These are phyloP conservation scores for Chalcosyrphus nemorum DNA, from an alignment of 2,888 invertebrate genomes.

Conservation along the genomic window DNA sequence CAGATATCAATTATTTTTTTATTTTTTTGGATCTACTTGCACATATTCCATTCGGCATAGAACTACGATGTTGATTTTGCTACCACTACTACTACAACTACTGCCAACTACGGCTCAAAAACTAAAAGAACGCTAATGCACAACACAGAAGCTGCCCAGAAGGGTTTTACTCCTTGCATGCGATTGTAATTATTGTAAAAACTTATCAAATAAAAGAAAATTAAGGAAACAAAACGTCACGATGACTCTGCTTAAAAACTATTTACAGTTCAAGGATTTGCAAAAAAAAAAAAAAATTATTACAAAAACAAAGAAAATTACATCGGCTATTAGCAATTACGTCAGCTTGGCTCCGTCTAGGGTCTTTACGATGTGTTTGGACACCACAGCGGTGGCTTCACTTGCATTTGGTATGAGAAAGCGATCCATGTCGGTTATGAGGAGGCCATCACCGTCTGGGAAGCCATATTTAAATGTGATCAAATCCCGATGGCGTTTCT, in stretches of 20 bases:
- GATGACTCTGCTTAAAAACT: constrained; percentile 43
- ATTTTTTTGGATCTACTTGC: constrained; percentile 15
- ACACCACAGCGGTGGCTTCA: constrained; percentile 94
- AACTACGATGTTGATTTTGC: constrained; percentile 13
- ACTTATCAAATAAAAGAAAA: constrained; percentile 50
- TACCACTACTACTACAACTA: constrained; percentile 28
- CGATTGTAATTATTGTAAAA: constrained; percentile 30
- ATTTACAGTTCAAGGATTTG: constrained; percentile 67
- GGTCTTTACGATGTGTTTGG: constrained; percentile 91
- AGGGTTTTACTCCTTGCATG: constrained; percentile 12
- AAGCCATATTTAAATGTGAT: constrained; percentile 98
- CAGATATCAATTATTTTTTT: not conserved
- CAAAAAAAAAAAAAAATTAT: constrained; percentile 8
- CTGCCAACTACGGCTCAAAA: not conserved
- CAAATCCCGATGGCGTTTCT: constrained; percentile 96
- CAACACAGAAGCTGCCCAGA: not conserved
- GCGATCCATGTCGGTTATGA: constrained; percentile 94
- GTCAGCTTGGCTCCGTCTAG: constrained; percentile 78
- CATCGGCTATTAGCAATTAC: constrained; percentile 74
- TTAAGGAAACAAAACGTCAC: constrained; percentile 15
- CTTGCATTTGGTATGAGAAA: constrained; percentile 96
- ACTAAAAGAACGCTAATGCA: not conserved
- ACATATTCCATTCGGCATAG: constrained; percentile 21
- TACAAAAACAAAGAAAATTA: not conserved
- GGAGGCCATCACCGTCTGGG: constrained; percentile 89